Evolutionary conservation across 1,140 invertebrate genomes (phyloP), one percentile per base, ranked within the genome.

Genomic region (Babylonia areolata): DNA sequence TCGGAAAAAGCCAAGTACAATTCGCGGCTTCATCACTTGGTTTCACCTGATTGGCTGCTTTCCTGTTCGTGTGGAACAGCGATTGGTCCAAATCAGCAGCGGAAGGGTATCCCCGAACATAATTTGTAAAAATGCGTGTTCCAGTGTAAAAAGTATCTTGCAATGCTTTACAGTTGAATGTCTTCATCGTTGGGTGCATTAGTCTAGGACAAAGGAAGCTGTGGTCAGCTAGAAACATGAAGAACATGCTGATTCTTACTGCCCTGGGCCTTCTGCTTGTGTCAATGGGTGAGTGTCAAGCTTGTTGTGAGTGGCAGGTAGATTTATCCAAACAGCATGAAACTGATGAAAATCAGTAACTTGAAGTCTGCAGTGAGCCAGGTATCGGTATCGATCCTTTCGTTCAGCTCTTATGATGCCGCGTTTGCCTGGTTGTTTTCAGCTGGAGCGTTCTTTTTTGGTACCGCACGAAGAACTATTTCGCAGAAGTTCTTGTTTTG

Each of bases 1-100:
- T 92, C 88, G 88, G 84, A 85, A 54, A 54, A 71, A 85, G 92
- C 90, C 92, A 93, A 86, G 91, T 92, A 87, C 83, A 84, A 85
- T 37, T 81, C 85, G 81, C 85, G 86, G 84, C 58, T 64, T 88
- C 85, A 84, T 84, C 89, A 92, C 92, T 91, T 93, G 92, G 89
- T 83, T 71, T 23, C 80, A 54, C 88, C 46, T 90, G 82, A 93
- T 93, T 93, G 92, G 92, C 82, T 85, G n/a, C 85, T 39, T 64
- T 77, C 37, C 69, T 28, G 81, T 87, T 90, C 91, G 92, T 93
- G 92, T 86, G 88, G 69, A 79, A 82, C 85, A 35, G 69, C 90
- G 87, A 93, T 93, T 93, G 92, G 92, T 86, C 86, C 37, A 89
- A 69, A 80, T 81, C 81, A 51, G 1, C 31, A 85, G 80, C 78